Percentiles rank a stretch among this genome's conserved stretches.
Conservation (phyloP, 2,113 vertebrate genomes). For the Rhynchomys soricoides region DNA sequence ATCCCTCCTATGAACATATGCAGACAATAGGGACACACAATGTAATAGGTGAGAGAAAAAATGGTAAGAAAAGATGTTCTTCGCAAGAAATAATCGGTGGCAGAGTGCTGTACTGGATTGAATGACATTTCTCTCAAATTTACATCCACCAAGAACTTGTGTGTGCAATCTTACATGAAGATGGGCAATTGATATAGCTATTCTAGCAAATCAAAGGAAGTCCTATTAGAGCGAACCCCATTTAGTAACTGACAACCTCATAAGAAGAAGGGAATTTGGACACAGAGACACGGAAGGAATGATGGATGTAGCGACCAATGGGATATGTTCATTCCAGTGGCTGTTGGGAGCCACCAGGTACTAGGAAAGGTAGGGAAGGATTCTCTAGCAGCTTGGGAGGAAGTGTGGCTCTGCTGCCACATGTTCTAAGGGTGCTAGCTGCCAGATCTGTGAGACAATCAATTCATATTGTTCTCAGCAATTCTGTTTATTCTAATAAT, state of each 20-base stretch:
- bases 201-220: background rate
- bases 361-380: background rate
- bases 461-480: background rate
- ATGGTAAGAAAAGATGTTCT: background rate
- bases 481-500: background rate
- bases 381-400: background rate
- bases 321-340: too few relatives aligned
- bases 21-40: background rate
- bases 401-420: background rate
- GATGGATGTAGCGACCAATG: background rate
- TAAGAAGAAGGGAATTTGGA: background rate
- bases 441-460: background rate
- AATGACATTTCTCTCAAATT: background rate
- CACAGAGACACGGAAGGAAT: background rate
- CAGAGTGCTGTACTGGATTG: background rate
- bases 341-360: background rate
- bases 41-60: background rate
- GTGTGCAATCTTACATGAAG: background rate
- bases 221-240: background rate
- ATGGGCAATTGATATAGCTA: background rate
- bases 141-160: too few relatives aligned
- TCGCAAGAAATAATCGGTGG: background rate
- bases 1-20: background rate
- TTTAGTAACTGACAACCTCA: background rate
- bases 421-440: background rate